Conservation (phyloP, 2,113 vertebrate genomes). For the Calyptomena viridis region DNA sequence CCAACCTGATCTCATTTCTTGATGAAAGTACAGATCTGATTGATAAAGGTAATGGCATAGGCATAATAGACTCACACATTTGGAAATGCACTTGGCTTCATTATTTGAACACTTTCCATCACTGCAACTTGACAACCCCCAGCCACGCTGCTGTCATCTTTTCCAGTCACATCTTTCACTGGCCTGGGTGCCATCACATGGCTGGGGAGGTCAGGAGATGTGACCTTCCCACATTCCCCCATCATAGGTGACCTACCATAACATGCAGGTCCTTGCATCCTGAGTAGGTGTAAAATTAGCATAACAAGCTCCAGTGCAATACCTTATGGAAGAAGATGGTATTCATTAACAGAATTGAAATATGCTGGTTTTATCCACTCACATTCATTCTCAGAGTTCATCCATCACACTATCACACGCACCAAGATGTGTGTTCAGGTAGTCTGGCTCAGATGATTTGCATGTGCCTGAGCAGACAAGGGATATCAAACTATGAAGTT, state of each 20-base stretch:
- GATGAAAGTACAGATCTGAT: not conserved
- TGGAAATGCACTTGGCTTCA: not conserved
- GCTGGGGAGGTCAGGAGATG: not conserved
- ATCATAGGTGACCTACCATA: not conserved
- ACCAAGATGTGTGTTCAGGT: not conserved
- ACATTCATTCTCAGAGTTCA: not conserved
- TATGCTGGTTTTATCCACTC: not conserved
- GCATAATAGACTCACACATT: not conserved
- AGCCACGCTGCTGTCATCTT: not conserved
- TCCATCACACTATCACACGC: not conserved
- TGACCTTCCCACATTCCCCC: not conserved
- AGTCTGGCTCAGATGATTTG: not conserved
- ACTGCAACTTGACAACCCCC: not conserved
- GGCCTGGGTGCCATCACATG: fast-evolving
- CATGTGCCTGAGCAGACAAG: not conserved
- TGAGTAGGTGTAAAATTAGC: not conserved
- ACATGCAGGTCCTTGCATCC: not conserved
- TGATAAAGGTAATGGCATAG: not conserved
- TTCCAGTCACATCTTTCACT: not conserved
- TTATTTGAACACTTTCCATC: not conserved
- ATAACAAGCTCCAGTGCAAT: not conserved
- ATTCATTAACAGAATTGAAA: not conserved
- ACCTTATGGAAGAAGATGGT: not conserved
- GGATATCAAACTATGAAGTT: not conserved
- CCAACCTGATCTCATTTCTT: not conserved